These are phyloP conservation scores for Pissodes strobi DNA, from an alignment of 1,140 invertebrate species.

Conservation along the genomic window DNA sequence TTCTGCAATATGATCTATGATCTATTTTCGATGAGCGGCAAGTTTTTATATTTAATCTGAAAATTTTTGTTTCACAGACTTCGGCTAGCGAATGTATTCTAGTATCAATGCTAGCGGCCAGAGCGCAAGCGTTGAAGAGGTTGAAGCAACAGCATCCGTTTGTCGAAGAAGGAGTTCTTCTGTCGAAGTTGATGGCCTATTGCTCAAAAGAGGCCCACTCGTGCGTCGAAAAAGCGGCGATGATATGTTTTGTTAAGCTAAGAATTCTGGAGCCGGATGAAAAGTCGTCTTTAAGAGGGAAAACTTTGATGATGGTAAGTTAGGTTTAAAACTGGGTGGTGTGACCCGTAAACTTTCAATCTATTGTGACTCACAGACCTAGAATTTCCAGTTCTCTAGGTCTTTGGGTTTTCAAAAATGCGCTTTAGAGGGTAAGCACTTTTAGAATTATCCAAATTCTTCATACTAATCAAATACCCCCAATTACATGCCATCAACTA, in stretches of 20 bases:
- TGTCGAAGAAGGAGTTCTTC: conserved; percentile 90
- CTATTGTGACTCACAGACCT: no score
- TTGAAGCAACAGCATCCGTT: conserved; percentile 88
- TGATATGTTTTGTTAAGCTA: conserved; percentile 98
- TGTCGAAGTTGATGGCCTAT: conserved; percentile 96
- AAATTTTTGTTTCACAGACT: conserved; percentile 66
- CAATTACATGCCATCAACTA: no score
- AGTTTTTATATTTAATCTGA: no score
- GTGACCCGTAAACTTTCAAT: no score
- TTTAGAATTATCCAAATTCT: no score
- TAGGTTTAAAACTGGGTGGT: background rate
- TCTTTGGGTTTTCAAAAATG: no score
- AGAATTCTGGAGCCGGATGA: conserved; percentile 96
- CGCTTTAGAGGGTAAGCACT: no score
- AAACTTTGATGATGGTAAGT: conserved; percentile 76
- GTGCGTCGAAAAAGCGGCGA: conserved; percentile 99
- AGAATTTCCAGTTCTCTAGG: no score
- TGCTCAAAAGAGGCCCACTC: conserved; percentile 95
- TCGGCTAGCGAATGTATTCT: conserved; percentile 97
- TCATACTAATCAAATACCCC: no score
- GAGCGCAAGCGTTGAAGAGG: conserved; percentile 89
- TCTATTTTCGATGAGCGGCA: no score
- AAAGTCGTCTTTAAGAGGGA: conserved; percentile 86
- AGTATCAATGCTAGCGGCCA: conserved; percentile 92
- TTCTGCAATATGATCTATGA: no score